A percentile compares a stretch with the other conserved stretches of the same genome.
Evolutionary conservation across 2,888 invertebrate species (phyloP).

Genomic region (Lochmaea capreae): DNA sequence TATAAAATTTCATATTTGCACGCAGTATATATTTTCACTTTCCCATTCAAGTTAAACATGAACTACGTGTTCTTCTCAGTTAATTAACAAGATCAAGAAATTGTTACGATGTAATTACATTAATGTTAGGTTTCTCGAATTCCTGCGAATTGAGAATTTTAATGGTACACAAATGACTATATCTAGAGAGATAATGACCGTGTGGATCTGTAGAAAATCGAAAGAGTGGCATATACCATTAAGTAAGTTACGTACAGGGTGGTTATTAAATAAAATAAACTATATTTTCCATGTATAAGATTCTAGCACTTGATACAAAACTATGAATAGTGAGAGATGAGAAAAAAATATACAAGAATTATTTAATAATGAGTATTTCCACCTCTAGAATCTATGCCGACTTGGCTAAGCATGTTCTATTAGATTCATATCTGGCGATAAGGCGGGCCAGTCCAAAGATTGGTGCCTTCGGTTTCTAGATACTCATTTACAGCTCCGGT

Average conservation of each 20-base stretch:
- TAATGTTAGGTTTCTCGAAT: slow-evolving; percentile 18
- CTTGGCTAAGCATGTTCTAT: no score
- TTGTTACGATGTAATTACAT: slow-evolving; percentile 18
- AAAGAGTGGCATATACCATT: background rate
- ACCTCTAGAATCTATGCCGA: no score
- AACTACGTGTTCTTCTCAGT: slow-evolving; percentile 21
- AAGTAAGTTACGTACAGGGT: background rate
- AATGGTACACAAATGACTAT: background rate
- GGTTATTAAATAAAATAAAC: background rate
- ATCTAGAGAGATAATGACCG: background rate
- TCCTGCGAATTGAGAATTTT: background rate
- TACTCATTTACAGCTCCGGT: no score
- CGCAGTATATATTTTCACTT: slow-evolving; percentile 43
- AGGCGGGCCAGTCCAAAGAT: no score
- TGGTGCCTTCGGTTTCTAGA: no score
- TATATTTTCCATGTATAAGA: background rate
- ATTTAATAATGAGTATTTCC: no score
- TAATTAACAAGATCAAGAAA: slow-evolving; percentile 19
- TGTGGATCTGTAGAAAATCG: background rate
- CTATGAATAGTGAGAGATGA: no score
- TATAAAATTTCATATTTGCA: slow-evolving; percentile 32
- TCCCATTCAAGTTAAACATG: slow-evolving; percentile 30
- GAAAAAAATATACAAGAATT: no score
- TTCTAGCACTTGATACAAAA: no score
- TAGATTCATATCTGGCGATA: no score